A percentile compares a stretch with the other conserved stretches of the same genome.
Evolutionary conservation across 2,888 invertebrate species (phyloP).

Genomic region (Acholoe squamosa): DNA sequence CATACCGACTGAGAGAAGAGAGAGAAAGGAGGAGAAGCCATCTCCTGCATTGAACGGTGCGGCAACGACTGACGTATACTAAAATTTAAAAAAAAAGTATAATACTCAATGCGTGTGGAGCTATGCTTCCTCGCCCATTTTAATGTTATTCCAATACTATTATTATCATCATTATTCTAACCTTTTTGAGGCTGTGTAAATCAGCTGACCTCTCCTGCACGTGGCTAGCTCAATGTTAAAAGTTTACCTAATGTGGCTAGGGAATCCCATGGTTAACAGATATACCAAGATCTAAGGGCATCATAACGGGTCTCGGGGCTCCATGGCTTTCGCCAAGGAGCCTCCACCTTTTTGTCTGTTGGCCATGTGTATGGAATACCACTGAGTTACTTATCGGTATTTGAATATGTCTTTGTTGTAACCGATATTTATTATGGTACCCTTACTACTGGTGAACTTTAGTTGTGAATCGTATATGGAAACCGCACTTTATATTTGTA

Average conservation of each 20-base stretch:
- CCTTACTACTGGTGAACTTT: slow-evolving; percentile 19
- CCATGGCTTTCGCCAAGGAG: too few species aligned
- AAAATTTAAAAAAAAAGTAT: background rate
- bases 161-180: too few species aligned
- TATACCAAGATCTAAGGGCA: slow-evolving; percentile 10
- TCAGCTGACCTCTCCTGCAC: slow-evolving; percentile 20
- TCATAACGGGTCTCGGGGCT: background rate
- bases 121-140: background rate
- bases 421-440: slow-evolving; percentile 5
- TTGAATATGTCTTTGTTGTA: slow-evolving; percentile 32
- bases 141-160: slow-evolving; percentile 2
- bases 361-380: background rate
- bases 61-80: slow-evolving; percentile 4
- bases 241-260: background rate
- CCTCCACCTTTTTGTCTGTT: background rate
- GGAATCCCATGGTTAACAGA: background rate
- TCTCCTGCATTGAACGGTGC: background rate
- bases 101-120: slow-evolving; percentile 15
- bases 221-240: slow-evolving; percentile 36
- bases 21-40: background rate
- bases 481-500: background rate
- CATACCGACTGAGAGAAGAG: background rate
- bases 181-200: background rate
- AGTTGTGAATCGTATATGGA: background rate
- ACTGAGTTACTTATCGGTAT: background rate